Percentiles rank a stretch among this genome's conserved stretches.
Evolutionary conservation across 2,888 invertebrate genomes (phyloP).

Genomic region (Cryptophagus acutangulus): DNA sequence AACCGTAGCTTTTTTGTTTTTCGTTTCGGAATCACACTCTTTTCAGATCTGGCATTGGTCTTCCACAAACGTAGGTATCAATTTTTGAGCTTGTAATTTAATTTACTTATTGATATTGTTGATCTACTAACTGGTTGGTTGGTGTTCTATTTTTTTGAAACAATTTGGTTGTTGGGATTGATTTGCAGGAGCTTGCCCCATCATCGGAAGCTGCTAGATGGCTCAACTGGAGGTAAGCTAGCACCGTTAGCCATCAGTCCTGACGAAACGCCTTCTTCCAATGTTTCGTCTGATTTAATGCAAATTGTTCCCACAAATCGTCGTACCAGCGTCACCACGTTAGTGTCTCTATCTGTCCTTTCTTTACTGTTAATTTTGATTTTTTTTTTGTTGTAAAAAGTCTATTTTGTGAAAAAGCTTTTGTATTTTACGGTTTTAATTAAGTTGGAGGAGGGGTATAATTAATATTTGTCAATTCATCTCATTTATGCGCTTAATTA

Average conservation of each 20-base stretch:
- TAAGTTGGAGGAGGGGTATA: no score
- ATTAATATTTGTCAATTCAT: no score
- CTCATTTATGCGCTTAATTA: no score
- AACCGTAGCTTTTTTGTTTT: slow-evolving; percentile 18
- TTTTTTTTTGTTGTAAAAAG: slow-evolving; percentile 14
- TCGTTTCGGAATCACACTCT: slow-evolving; percentile 19
- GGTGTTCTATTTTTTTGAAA: slow-evolving; percentile 1
- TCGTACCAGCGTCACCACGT: slow-evolving; percentile 53
- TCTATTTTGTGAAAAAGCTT: slow-evolving; percentile 7
- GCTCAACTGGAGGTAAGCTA: slow-evolving; percentile 51
- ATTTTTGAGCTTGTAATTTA: neutral
- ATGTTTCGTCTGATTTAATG: slow-evolving; percentile 20
- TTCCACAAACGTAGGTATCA: slow-evolving; percentile 40
- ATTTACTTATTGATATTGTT: no score
- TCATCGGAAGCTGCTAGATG: slow-evolving; percentile 49
- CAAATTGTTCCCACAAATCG: slow-evolving; percentile 2
- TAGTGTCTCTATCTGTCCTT: slow-evolving; percentile 41
- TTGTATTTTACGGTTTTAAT: no score
- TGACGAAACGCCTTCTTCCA: slow-evolving; percentile 46
- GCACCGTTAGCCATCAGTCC: slow-evolving; percentile 55
- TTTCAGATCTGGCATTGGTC: slow-evolving; percentile 45
- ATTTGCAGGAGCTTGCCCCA: slow-evolving; percentile 30
- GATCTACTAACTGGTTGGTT: neutral
- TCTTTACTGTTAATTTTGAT: neutral
- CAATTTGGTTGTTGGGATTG: slow-evolving; percentile 1